Evolutionary conservation across 64 coral and sea anemone species (phyloP).

Genomic region (Dendronephthya gigantea): DNA sequence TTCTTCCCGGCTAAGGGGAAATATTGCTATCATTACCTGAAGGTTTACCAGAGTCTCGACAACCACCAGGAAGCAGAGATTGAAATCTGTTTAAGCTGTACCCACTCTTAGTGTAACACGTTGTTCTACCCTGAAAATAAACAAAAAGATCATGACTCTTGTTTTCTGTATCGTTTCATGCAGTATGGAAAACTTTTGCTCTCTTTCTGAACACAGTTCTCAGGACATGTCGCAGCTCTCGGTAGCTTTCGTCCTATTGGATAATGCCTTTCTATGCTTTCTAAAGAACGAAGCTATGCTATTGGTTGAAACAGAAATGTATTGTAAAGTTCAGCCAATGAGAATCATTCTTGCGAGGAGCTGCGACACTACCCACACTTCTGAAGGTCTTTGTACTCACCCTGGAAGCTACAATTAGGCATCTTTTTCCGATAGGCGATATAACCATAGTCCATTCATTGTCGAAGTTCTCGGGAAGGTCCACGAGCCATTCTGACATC

Average conservation of each 20-base stretch:
- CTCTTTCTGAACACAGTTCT: too few relatives aligned
- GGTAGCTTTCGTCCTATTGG: too few relatives aligned
- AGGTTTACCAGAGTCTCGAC: slow-evolving; percentile 38
- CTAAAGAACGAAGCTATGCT: too few relatives aligned
- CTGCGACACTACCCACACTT: background rate
- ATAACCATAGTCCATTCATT: slow-evolving; percentile 77
- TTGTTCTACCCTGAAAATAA: slow-evolving; percentile 43
- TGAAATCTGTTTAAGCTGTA: slow-evolving; percentile 50
- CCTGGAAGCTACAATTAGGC: slow-evolving; percentile 79
- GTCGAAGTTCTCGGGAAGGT: slow-evolving; percentile 58
- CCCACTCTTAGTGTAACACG: slow-evolving; percentile 64
- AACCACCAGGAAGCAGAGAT: slow-evolving; percentile 44
- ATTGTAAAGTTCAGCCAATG: background rate
- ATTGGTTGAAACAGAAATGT: too few relatives aligned
- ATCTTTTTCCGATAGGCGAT: slow-evolving; percentile 87
- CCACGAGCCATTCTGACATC: slow-evolving; percentile 97
- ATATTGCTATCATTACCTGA: slow-evolving; percentile 28
- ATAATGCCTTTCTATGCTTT: too few relatives aligned
- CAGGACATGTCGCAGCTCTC: background rate
- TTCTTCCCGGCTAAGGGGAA: too few relatives aligned
- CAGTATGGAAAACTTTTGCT: background rate
- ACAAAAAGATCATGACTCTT: background rate
- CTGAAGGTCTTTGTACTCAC: slow-evolving; percentile 35
- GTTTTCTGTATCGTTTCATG: too few relatives aligned
- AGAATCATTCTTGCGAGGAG: background rate